Evolutionary conservation across 2,797 vertebrate genomes (phyloP).

Genomic region (Melanogrammus aeglefinus): DNA sequence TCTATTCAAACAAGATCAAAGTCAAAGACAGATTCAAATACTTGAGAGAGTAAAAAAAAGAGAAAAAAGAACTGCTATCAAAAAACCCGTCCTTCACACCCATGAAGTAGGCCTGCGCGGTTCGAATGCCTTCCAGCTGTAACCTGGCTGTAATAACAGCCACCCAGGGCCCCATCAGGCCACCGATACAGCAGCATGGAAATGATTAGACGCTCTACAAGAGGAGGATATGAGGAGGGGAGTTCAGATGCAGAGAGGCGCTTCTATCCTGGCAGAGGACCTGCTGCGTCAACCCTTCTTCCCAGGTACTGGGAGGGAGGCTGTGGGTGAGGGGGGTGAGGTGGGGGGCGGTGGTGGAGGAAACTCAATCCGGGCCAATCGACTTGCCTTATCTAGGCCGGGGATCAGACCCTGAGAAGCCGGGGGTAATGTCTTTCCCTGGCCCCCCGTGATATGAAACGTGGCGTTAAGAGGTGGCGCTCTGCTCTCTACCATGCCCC

Average conservation of each 20-base stretch:
- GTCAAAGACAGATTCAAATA: conserved; percentile 36
- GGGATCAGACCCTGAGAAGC: conserved; percentile 56
- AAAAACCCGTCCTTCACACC: conserved; percentile 44
- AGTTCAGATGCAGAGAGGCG: conserved; percentile 29
- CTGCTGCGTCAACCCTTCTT: conserved; percentile 39
- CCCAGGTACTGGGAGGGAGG: background rate
- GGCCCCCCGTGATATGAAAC: background rate
- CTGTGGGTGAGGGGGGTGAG: too few relatives aligned
- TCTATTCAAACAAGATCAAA: background rate
- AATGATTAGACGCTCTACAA: conserved; percentile 56
- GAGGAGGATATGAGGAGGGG: conserved; percentile 38
- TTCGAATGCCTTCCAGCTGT: conserved; percentile 63
- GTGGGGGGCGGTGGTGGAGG: background rate
- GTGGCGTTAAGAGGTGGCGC: conserved; percentile 24
- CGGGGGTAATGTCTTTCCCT: conserved; percentile 46
- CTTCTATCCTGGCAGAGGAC: conserved; percentile 45
- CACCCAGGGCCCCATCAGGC: conserved; percentile 45
- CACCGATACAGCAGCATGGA: conserved; percentile 52
- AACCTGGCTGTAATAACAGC: conserved; percentile 51
- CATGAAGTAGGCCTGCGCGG: conserved; percentile 39
- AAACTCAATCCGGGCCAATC: conserved; percentile 48
- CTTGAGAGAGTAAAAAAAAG: background rate
- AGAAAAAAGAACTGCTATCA: too few relatives aligned
- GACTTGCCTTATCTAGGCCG: conserved; percentile 56
- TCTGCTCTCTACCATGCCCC: background rate